A percentile compares a stretch with the other conserved stretches of the same genome.
Evolutionary conservation across 2,888 invertebrate genomes (phyloP).

Genomic region (Lathronympha strigana): DNA sequence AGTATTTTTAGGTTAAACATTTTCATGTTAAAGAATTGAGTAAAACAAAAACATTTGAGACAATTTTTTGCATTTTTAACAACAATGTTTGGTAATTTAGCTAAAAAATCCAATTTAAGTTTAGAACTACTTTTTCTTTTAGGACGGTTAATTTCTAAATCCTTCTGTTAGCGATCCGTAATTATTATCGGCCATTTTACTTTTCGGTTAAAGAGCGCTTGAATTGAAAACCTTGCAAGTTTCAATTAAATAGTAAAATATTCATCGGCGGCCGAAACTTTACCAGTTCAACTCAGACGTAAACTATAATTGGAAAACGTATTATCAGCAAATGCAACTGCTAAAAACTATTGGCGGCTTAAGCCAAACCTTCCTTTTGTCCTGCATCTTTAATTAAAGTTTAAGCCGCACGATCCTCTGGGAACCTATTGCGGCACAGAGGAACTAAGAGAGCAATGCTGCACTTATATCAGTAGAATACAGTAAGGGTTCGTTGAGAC

Average conservation of each 20-base stretch:
- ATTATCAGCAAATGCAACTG: slow-evolving; percentile 37
- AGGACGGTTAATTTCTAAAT: no score
- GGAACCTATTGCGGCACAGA: slow-evolving; percentile 18
- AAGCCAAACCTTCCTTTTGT: slow-evolving; percentile 37
- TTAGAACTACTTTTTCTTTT: no score
- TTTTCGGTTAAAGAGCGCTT: no score
- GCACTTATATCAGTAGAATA: background rate
- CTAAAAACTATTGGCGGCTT: slow-evolving; percentile 34
- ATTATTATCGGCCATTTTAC: no score
- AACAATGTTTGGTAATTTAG: no score
- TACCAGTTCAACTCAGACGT: slow-evolving; percentile 7
- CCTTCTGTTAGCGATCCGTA: no score
- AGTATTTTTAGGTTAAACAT: no score
- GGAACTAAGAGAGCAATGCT: slow-evolving; percentile 4
- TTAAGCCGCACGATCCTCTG: slow-evolving; percentile 35
- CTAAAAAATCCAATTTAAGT: no score
- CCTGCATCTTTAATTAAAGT: slow-evolving; percentile 40
- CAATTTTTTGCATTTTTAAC: no score
- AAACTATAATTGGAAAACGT: slow-evolving; percentile 39
- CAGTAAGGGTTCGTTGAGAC: background rate
- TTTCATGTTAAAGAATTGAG: no score
- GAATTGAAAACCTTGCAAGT: background rate
- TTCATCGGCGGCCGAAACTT: background rate
- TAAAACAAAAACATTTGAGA: no score
- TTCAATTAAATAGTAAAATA: slow-evolving; percentile 5